phyloP scores from a whole-genome alignment of 2,888 invertebrate genomes.

The Chloroclysta siterata region DNA sequence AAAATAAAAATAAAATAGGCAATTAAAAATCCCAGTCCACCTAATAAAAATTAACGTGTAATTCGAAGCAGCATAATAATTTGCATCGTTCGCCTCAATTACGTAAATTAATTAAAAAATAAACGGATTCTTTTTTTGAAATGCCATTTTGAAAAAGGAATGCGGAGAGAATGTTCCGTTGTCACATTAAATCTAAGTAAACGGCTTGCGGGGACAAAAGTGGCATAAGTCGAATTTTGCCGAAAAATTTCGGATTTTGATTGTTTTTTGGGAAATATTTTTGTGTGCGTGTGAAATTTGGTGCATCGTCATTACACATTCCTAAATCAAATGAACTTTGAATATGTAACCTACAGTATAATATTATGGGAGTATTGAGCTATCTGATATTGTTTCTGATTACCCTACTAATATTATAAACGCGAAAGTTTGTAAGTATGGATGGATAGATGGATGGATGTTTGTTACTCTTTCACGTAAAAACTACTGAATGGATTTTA shows the following conservation, averaged over 20 bases:
- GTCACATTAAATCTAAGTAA: constrained; percentile 33
- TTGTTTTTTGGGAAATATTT: constrained; percentile 6
- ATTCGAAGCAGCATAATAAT: constrained; percentile 24
- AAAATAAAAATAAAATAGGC: constrained; percentile 18
- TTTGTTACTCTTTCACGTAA: no score
- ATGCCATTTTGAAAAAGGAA: constrained; percentile 6
- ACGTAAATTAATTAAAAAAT: constrained; percentile 34
- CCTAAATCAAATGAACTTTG: neutral
- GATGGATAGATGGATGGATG: no score
- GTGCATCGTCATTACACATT: neutral
- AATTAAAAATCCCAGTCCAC: constrained; percentile 12
- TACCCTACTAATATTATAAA: no score
- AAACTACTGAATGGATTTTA: no score
- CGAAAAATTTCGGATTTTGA: constrained; percentile 5
- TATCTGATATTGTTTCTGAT: no score
- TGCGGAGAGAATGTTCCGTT: constrained; percentile 4
- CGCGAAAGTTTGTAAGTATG: no score
- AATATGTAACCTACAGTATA: no score
- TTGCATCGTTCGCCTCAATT: constrained; percentile 33
- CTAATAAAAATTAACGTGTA: constrained; percentile 21
- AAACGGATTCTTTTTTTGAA: constrained; percentile 13
- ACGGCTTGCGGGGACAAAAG: constrained; percentile 11
- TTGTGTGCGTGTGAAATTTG: neutral
- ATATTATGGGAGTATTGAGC: no score
- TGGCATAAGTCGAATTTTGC: constrained; percentile 16